phyloP scores from a whole-genome alignment of 2,113 vertebrate species.

The Sylvietta virens region DNA sequence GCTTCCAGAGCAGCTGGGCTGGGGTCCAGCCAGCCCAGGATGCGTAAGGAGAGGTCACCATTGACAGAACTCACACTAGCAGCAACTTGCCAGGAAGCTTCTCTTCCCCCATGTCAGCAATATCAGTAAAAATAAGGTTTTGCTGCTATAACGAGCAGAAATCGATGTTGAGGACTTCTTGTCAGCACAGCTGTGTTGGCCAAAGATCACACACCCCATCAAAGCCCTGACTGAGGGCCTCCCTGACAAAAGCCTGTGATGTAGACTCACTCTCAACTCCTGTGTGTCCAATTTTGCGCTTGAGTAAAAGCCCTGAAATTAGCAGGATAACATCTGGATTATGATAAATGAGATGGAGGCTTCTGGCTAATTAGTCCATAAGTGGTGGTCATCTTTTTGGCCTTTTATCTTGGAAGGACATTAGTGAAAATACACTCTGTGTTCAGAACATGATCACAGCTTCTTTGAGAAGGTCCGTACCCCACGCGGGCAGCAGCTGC shows the following conservation, averaged over 20 bases:
- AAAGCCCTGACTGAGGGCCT: conserved; percentile 1
- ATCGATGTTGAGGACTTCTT: not conserved
- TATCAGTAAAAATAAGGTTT: not conserved
- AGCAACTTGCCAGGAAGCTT: not conserved
- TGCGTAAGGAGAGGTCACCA: not conserved
- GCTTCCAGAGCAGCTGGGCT: not conserved
- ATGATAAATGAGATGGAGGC: not conserved
- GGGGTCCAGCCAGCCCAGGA: not conserved
- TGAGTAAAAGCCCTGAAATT: conserved; percentile 10
- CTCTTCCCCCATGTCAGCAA: not conserved
- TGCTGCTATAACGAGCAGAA: not conserved
- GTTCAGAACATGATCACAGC: not conserved
- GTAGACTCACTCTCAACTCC: not conserved
- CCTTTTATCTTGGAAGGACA: not conserved
- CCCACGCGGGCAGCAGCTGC: not conserved
- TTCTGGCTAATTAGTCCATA: not conserved
- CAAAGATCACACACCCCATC: conserved; percentile 36
- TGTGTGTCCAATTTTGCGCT: not conserved
- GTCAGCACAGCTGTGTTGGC: conserved; percentile 52
- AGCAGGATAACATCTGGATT: not conserved
- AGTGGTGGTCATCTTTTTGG: not conserved
- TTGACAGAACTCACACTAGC: not conserved
- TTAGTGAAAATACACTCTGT: not conserved
- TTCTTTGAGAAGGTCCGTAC: not conserved
- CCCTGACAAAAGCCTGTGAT: not conserved